phyloP scores from a whole-genome alignment of 1,140 invertebrate species.

The Procambarus clarkii region DNA sequence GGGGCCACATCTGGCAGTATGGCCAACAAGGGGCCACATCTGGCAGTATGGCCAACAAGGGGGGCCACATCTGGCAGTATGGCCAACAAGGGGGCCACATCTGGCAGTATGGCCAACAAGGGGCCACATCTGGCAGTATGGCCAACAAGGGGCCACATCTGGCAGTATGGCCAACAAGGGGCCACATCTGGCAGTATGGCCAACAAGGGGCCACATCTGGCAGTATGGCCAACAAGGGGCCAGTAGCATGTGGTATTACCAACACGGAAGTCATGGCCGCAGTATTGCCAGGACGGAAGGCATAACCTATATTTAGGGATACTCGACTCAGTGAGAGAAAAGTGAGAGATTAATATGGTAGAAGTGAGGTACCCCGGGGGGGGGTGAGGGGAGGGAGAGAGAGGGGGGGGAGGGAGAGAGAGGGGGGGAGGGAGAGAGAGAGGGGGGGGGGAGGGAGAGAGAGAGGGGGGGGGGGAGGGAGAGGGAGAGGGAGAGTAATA shows the following conservation, averaged over 20 bases:
- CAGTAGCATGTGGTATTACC: not conserved
- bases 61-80: not conserved
- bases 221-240: no score
- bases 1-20: not conserved
- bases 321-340: not conserved
- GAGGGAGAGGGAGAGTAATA: no score
- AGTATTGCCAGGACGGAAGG: not conserved
- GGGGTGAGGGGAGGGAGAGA: not conserved
- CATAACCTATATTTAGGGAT: constrained; percentile 3
- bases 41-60: not conserved
- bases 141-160: no score
- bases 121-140: no score
- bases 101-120: no score
- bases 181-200: no score
- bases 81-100: not conserved
- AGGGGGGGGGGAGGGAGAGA: not conserved
- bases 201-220: no score
- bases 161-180: no score
- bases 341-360: not conserved
- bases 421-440: not conserved
- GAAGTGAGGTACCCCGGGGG: no score
- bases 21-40: not conserved
- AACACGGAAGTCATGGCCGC: not conserved
- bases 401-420: not conserved
- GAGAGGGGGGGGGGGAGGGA: not conserved